These are phyloP conservation scores for Lydus trimaculatus DNA, from an alignment of 2,888 invertebrate species.

Conservation along the genomic window DNA sequence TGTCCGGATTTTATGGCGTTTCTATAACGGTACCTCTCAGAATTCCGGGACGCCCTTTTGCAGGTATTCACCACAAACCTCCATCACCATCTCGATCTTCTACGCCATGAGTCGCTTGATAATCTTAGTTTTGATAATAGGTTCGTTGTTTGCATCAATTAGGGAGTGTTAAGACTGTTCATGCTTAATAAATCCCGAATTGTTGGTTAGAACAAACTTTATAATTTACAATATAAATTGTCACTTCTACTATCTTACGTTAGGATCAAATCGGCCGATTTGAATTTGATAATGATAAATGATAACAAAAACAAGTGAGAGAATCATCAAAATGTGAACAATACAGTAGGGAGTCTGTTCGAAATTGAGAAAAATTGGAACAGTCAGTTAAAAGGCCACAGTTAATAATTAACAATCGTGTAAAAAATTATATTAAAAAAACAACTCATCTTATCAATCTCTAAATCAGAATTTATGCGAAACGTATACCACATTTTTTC, in stretches of 20 bases:
- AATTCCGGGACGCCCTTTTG: background rate
- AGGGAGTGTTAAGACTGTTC: no score
- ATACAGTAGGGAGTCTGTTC: background rate
- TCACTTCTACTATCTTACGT: no score
- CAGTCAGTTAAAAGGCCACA: background rate
- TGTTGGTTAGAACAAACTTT: no score
- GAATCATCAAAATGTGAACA: no score
- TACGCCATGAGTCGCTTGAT: no score
- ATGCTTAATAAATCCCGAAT: no score
- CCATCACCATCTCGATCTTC: background rate
- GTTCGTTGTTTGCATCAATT: no score
- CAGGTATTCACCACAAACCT: background rate
- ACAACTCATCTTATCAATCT: background rate
- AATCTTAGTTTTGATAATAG: no score
- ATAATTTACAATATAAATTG: no score
- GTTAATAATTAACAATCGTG: background rate
- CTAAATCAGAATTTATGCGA: constrained; percentile 5
- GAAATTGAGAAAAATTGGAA: background rate
- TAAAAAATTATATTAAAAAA: background rate
- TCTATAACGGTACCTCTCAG: background rate
- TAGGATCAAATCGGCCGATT: no score
- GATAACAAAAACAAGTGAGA: no score
- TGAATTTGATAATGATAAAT: no score
- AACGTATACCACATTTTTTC: background rate
- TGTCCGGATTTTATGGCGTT: background rate